These are phyloP conservation scores for Harpagoxenus sublaevis DNA, from an alignment of 2,888 invertebrate genomes.

Conservation along the genomic window DNA sequence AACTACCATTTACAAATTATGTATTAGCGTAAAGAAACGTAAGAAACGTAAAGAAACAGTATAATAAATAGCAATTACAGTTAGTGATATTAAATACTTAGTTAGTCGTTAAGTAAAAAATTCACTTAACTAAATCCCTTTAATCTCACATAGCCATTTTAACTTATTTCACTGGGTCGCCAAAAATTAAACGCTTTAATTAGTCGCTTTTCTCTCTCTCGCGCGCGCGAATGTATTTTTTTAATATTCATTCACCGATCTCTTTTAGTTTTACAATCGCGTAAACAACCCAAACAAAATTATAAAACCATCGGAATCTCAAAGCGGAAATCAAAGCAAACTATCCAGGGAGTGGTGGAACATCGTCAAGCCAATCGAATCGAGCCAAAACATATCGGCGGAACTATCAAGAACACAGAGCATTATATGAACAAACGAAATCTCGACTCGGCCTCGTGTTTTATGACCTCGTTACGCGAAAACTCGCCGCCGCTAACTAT, in stretches of 20 bases:
- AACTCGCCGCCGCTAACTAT: conserved; percentile 59
- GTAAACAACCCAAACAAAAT: neutral
- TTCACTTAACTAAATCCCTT: neutral
- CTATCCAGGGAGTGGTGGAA: neutral
- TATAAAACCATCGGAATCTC: neutral
- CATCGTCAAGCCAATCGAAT: neutral
- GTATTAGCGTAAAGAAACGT: neutral
- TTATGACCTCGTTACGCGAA: conserved; percentile 61
- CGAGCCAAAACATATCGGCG: neutral
- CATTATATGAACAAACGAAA: conserved; percentile 37
- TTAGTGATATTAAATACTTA: neutral
- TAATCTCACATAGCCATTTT: neutral
- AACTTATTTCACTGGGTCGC: neutral
- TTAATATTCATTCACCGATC: neutral
- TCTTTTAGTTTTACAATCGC: neutral
- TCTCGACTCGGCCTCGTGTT: conserved; percentile 35
- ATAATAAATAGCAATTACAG: neutral
- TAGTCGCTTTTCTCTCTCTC: neutral
- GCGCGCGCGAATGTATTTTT: neutral
- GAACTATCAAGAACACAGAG: conserved; percentile 52
- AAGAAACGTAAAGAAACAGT: neutral
- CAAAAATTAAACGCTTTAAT: neutral
- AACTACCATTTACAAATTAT: neutral
- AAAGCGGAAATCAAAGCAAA: neutral
- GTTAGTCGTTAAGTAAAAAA: neutral